Base-by-base conservation (phyloP, 2,113 vertebrate genomes). In the Pavo muticus region DNA sequence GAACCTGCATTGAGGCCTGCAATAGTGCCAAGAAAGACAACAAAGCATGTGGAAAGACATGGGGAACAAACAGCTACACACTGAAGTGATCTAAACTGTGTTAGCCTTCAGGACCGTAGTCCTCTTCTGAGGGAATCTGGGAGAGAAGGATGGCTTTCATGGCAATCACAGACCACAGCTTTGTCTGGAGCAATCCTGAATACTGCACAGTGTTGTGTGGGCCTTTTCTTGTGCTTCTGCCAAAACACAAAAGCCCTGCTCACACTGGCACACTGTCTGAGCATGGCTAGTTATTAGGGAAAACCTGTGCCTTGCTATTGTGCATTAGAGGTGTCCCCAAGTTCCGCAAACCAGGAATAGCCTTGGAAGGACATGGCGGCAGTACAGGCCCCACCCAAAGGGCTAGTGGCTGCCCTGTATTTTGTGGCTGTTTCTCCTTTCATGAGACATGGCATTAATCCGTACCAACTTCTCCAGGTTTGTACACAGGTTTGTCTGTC, bases 401-500 rank as follows among this genome's bases (percentile, higher is more conserved):
- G 2, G 7, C 25, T 42, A 32, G 24, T 56, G 19, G 32, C 39
- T 69, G 42, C 17, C 14, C 65, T 25, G 5, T 57, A 30, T 79
- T 68, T 42, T 39, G 42, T 60, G 59, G 32, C 40, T 2, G 1
- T 12, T 35, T 19, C 54, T 35, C 56, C 39, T 76, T 60, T 88
- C 42, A 52, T 14, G 90, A 83, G 29, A 14, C 9, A 23, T 24
- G 39, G 19, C 32, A 67, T 87, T 70, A 21, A 39, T 54, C 73
- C 96, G 42, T 95, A 97, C 97, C 95, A 21, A 16, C 96, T 63
- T 96, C 95, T 67, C 96, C 97, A 69, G 95, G 93, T 84, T 71
- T 96, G 77, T 97, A 97, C 50, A 96, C 88, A 50, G 91, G 79
- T 87, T 95, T 97, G 93, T 97, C 97, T 61, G 93, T 97, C 92